These are phyloP conservation scores for Drosophila yooni DNA, from an alignment of 2,888 invertebrate genomes.

Conservation along the genomic window DNA sequence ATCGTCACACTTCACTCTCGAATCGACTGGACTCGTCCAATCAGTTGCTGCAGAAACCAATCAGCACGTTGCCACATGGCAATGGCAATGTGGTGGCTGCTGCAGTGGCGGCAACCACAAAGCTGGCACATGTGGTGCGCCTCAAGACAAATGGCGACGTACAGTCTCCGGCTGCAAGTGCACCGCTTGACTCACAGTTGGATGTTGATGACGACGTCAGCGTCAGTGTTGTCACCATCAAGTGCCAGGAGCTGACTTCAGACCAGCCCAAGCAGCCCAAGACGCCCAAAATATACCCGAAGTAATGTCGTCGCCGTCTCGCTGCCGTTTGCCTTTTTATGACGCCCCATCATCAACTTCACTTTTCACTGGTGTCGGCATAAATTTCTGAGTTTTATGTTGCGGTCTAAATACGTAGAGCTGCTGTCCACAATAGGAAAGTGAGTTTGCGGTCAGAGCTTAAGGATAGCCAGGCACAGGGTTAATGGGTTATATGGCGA, in stretches of 20 bases:
- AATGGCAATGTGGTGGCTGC: conserved; percentile 66
- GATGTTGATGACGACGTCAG: conserved; percentile 56
- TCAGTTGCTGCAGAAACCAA: conserved; percentile 78
- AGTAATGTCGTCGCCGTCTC: conserved; percentile 63
- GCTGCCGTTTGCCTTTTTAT: conserved; percentile 48
- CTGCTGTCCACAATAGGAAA: conserved; percentile 40
- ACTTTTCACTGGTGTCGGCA: conserved; percentile 66
- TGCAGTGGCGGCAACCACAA: conserved; percentile 67
- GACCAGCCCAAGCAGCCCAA: conserved; percentile 42
- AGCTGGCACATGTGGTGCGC: conserved; percentile 68
- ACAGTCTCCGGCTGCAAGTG: conserved; percentile 38
- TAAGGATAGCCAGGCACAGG: conserved; percentile 16
- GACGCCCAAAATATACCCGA: conserved; percentile 66
- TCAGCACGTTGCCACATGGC: conserved; percentile 58
- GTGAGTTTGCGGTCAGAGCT: conserved; percentile 52
- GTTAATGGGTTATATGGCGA: conserved; percentile 26
- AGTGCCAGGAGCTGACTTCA: conserved; percentile 54
- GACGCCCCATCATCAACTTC: conserved; percentile 49
- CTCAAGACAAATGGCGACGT: conserved; percentile 54
- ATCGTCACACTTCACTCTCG: conserved; percentile 83
- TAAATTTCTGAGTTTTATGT: conserved; percentile 65
- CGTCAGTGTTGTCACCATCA: conserved; percentile 63
- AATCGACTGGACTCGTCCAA: conserved; percentile 82
- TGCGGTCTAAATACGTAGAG: conserved; percentile 38
- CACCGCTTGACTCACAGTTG: conserved; percentile 42